Evolutionary conservation across 1,140 invertebrate genomes (phyloP), one percentile per base, ranked within the genome.

Genomic region (Sesamia nonagrioides): DNA sequence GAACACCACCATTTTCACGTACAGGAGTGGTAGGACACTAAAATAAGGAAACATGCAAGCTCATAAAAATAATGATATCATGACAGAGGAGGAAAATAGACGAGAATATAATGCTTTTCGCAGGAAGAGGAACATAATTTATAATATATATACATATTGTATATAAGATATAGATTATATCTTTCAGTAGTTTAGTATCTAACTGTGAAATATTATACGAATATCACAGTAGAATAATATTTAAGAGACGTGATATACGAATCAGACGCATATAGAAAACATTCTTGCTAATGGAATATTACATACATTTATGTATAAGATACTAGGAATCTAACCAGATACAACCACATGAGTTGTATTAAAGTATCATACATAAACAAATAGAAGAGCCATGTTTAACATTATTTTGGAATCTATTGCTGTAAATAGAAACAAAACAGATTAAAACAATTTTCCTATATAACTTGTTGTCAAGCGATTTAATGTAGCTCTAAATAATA

Each of bases 11-110:
- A 35, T 60, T 33, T 60, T 60, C 56, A 11, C 56, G 27, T 27
- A 6, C 13, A 35, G 60, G 35, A 63, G 35, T 40, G 35, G 60
- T 33, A 40, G 37, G 60, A 56, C 66, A 27, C 11, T 18, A n/a
- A 69, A 42, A 69, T 69, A 69, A 69, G 42, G 37, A 45, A 69
- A 69, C 42, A 48, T 48, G 66, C 66, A 27, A 48, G 18, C 42
- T 50, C 40, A 69, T 50, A 18, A 66, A 69, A 69, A 48, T 69
- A 69, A 69, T 69, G 18, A 33, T 50, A 21, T 48, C 21, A 50
- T 33, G 66, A 50, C 63, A 45, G 11, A 15, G 18, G 42, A 50
- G 11, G 45, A 48, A 50, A n/a, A 27, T 37, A 8, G 3, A 13
- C 37, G n/a, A 8, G 35, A 40, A 61, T 8, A 17, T 13, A 40